Base-by-base conservation (phyloP, 2,797 vertebrate genomes). In the Pantherophis vulpinus region DNA sequence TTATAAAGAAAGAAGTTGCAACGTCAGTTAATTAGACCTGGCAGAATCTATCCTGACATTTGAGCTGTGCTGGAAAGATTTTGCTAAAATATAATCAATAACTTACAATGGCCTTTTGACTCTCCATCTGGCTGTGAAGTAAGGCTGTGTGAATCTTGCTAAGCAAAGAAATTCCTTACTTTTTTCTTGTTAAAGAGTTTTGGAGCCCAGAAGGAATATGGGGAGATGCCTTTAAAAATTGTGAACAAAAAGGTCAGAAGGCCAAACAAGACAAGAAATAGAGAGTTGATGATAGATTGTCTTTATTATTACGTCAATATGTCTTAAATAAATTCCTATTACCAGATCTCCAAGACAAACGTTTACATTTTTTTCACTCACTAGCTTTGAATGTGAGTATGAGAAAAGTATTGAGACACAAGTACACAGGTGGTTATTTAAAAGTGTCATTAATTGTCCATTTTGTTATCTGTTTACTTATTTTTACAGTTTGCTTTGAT, bases 71-170 rank as follows among this genome's bases (percentile, higher is more conserved):
- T 66, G 90, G 93, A 95, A 95, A 96, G 91, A 96, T 95, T 61
- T 32, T 91, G 47, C 66, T 94, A 95, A 92, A 96, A 96, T 95
- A 96, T 96, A 97, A 95, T 95, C 94, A 86, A 91, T 96, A 95
- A 96, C 94, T 93, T 93, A 94, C 95, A 96, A 95, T 96, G 95
- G 95, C 95, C 88, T 96, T 97, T 93, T 96, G 95, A 93, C 92
- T 95, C 91, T 96, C 93, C 88, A 92, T 95, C 96, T 97, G 97
- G 91, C 95, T 93, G 94, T 70, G 95, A 96, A 94, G 89, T 89
- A 94, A 92, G 90, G 86, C 63, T 95, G 42, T 91, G 87, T 94
- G 94, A 93, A 29, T 86, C 54, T 93, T 90, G 93, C 92, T 94
- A 92, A 95, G 87, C 32, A 94, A 79, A 93, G 56, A 20, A 92